Conservation (phyloP, 1,140 invertebrate species). For the Bombyx mandarina region DNA sequence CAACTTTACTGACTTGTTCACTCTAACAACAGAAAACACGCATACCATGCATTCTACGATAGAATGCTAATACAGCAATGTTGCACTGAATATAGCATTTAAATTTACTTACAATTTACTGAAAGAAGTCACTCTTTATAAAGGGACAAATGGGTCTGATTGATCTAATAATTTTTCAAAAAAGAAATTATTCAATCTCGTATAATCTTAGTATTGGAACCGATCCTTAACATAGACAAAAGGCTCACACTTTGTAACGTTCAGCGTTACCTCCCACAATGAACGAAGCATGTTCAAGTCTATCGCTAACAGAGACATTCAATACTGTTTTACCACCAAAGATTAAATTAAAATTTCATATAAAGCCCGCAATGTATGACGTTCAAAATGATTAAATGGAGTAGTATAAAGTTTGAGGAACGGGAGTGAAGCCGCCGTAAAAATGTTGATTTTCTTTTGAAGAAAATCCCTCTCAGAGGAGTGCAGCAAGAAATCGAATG, state of each 20-base stretch:
- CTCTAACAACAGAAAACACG: too few relatives aligned
- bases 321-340: slow-evolving; percentile 21
- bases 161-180: too few relatives aligned
- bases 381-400: slow-evolving; percentile 8
- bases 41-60: too few relatives aligned
- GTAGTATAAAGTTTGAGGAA: slow-evolving; percentile 24
- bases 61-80: too few relatives aligned
- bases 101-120: too few relatives aligned
- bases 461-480: slow-evolving; percentile 37
- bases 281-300: slow-evolving; percentile 17
- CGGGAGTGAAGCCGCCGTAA: slow-evolving; percentile 31
- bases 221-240: slow-evolving; percentile 55
- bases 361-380: slow-evolving; percentile 26
- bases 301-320: slow-evolving; percentile 19
- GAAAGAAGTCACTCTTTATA: too few relatives aligned
- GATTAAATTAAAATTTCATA: neutral
- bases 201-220: slow-evolving; percentile 18
- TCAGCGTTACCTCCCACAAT: slow-evolving; percentile 50
- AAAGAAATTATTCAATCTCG: too few relatives aligned
- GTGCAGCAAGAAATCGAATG: slow-evolving; percentile 46
- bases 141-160: too few relatives aligned
- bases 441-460: slow-evolving; percentile 51
- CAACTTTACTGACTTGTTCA: too few relatives aligned
- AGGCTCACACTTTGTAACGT: slow-evolving; percentile 67
- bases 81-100: too few relatives aligned